A percentile compares a stretch with the other conserved stretches of the same genome.
These are phyloP conservation scores for Plebejus argus DNA, from an alignment of 2,888 invertebrate species.

Conservation along the genomic window DNA sequence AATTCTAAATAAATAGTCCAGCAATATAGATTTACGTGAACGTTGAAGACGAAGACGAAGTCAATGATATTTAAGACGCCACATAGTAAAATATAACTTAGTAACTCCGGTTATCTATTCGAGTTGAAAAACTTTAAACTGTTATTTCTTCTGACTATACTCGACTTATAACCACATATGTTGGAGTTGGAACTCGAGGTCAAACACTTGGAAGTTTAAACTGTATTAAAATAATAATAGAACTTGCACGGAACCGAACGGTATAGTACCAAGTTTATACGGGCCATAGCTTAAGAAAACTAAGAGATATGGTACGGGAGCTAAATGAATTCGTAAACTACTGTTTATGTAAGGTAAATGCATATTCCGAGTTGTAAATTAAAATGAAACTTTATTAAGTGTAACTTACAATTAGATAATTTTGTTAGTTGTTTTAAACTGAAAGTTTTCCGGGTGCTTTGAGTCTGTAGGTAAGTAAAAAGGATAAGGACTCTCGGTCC, in stretches of 20 bases:
- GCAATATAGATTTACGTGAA: neutral
- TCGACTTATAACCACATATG: constrained; percentile 11
- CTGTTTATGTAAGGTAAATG: neutral
- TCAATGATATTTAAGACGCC: neutral
- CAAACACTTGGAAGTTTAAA: constrained; percentile 19
- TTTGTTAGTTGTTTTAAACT: neutral
- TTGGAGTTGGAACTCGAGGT: constrained; percentile 6
- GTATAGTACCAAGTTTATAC: neutral
- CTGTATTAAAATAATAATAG: constrained; percentile 12
- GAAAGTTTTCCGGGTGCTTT: neutral
- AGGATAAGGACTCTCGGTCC: neutral
- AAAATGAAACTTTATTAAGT: neutral
- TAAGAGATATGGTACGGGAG: neutral
- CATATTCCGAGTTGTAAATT: neutral
- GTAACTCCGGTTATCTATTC: neutral
- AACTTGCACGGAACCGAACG: neutral
- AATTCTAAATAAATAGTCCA: neutral
- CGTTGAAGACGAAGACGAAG: too few relatives aligned
- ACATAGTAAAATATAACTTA: neutral
- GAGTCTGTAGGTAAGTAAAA: neutral
- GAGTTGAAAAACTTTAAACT: constrained; percentile 9
- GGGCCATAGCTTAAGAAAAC: constrained; percentile 13
- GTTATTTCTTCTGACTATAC: constrained; percentile 17
- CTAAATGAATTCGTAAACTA: constrained; percentile 17
- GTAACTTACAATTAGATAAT: neutral